Evolutionary conservation across 2,888 invertebrate genomes (phyloP), one percentile per base, ranked within the genome.

Genomic region (Polylopha cassiicola): DNA sequence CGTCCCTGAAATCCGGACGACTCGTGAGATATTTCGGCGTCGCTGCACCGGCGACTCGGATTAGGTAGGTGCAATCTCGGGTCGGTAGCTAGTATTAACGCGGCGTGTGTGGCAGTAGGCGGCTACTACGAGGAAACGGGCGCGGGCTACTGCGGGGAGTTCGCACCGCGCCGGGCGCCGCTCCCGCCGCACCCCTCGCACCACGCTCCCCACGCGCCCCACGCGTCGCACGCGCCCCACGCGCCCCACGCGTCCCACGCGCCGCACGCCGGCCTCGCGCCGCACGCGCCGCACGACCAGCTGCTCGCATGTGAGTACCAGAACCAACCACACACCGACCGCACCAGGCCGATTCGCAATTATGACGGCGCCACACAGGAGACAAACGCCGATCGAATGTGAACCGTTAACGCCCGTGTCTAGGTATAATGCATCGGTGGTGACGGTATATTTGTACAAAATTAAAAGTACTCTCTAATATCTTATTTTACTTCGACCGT

Each of bases 21-120:
- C n/a, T n/a, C n/a, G n/a, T n/a, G n/a, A n/a, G n/a, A n/a, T n/a
- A n/a, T n/a, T n/a, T n/a, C n/a, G n/a, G n/a, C n/a, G n/a, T 16
- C 31, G 33, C 39, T 37, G 24, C 33, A 26, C 33, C 26, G 43
- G 43, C 39, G 43, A 49, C 37, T 34, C 43, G 39, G 44, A 54
- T 52, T 76, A 75, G 79, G 77, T 78, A 77, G 81, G 79, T 73
- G 58, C 51, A 59, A 48, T 22, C 14, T 17, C 7, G 17, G 8
- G 30, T 20, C 6, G 31, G 18, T 23, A 33, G 24, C 17, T 18
- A 20, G 39, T 64, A 61, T 55, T 73, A 73, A 71, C 69, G 67
- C 65, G 73, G 73, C 75, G 74, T 77, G 77, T 80, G 77, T 80
- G 79, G 73, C 81, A 82, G 81, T 84, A 79, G 84, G 75, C 70